phyloP scores from a whole-genome alignment of 2,797 vertebrate species.

The Peromyscus melanophrys region DNA sequence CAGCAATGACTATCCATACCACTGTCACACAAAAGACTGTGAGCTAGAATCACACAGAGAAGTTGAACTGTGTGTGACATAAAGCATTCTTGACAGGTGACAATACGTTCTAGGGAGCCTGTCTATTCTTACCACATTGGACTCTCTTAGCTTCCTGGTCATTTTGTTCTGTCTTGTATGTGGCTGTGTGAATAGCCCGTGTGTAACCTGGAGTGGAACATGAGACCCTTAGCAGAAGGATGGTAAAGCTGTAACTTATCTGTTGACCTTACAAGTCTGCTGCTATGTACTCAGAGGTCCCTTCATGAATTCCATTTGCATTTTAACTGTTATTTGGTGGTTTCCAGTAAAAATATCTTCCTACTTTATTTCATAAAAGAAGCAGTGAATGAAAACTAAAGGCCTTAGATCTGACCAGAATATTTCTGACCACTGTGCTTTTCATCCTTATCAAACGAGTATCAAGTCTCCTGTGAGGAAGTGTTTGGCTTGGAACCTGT shows the following conservation, averaged over 20 bases:
- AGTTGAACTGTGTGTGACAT: not conserved
- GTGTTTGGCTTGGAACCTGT: not conserved
- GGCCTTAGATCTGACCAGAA: not conserved
- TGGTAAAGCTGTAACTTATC: not conserved
- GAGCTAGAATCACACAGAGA: not conserved
- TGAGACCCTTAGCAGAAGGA: not conserved
- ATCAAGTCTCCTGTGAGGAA: not conserved
- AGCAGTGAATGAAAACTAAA: not conserved
- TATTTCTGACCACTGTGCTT: not conserved
- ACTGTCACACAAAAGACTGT: not conserved
- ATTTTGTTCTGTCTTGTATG: not conserved
- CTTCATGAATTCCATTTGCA: not conserved
- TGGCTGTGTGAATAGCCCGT: not conserved
- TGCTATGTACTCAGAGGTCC: not conserved
- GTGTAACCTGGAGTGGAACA: not conserved
- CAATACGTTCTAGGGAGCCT: not conserved
- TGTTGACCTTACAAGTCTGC: not conserved
- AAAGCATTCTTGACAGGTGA: not conserved
- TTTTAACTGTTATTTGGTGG: not conserved
- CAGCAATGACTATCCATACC: not conserved
- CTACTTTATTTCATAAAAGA: not conserved
- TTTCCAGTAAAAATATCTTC: constrained; percentile 10
- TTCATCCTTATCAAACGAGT: not conserved
- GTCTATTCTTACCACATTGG: not conserved
- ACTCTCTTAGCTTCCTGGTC: not conserved